These are phyloP conservation scores for Drosophila kohkoa DNA, from an alignment of 1,140 invertebrate species.

Conservation along the genomic window DNA sequence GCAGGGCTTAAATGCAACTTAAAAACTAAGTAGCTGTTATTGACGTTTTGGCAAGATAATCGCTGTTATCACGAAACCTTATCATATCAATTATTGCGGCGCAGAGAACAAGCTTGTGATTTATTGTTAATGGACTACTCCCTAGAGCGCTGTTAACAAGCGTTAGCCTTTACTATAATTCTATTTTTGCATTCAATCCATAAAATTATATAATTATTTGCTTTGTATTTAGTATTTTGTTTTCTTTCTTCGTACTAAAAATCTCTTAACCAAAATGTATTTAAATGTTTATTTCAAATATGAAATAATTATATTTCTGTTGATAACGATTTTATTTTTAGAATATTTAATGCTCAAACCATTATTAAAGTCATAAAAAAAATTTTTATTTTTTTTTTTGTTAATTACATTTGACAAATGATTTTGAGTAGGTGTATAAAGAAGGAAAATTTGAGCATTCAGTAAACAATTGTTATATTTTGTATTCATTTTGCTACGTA, in stretches of 20 bases:
- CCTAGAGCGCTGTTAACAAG: neutral
- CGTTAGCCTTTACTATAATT: neutral
- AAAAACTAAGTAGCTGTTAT: slow-evolving; percentile 1
- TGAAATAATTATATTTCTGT: no score
- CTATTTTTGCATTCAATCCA: neutral
- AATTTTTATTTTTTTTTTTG: no score
- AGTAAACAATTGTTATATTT: no score
- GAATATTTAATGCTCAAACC: no score
- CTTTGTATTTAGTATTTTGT: neutral
- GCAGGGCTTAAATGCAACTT: neutral
- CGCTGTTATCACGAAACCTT: neutral
- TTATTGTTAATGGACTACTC: neutral
- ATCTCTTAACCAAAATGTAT: no score
- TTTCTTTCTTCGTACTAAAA: neutral
- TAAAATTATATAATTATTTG: neutral
- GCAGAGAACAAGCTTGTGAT: neutral
- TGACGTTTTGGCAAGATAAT: slow-evolving; percentile 1
- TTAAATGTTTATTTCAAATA: no score
- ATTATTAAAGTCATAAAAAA: no score
- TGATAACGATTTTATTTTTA: no score
- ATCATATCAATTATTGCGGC: neutral
- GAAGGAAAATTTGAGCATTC: no score
- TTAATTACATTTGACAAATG: no score
- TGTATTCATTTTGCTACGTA: no score
- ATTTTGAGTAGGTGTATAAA: no score